Conservation (phyloP, 2,797 vertebrate genomes). For the Poecile montanus region DNA sequence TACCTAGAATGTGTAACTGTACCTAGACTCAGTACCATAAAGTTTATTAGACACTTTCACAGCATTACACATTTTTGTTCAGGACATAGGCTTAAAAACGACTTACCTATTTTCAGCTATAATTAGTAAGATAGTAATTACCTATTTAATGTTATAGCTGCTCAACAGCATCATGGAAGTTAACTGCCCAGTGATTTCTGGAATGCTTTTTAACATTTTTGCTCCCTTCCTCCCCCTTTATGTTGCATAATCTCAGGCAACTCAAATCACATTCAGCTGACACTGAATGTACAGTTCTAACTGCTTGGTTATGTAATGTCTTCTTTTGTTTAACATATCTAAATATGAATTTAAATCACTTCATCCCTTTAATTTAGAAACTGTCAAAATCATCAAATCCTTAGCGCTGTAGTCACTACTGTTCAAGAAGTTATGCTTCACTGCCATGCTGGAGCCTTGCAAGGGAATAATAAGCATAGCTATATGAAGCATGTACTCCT, state of each 20-base stretch:
- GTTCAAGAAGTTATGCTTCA: conserved; percentile 21
- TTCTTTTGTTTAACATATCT: conserved; percentile 68
- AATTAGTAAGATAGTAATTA: background rate
- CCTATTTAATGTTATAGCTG: background rate
- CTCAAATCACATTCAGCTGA: conserved; percentile 61
- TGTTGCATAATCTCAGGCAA: conserved; percentile 49
- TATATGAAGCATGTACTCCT: background rate
- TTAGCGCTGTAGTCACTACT: background rate
- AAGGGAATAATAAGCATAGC: background rate
- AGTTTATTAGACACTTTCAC: background rate
- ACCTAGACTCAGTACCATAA: background rate
- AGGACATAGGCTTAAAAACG: background rate
- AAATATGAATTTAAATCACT: conserved; percentile 55
- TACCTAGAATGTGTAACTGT: background rate
- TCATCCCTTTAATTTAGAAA: conserved; percentile 60
- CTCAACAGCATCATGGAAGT: background rate
- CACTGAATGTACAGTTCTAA: conserved; percentile 60
- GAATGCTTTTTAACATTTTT: conserved; percentile 6
- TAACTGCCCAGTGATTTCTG: background rate
- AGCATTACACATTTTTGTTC: background rate
- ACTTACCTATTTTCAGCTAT: background rate
- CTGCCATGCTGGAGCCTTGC: background rate
- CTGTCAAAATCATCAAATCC: conserved; percentile 49
- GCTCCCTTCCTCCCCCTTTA: background rate
- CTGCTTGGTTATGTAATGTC: conserved; percentile 59